A percentile compares a stretch with the other conserved stretches of the same genome.
Evolutionary conservation across 2,888 invertebrate species (phyloP).

Genomic region (Gnatocerus cornutus): DNA sequence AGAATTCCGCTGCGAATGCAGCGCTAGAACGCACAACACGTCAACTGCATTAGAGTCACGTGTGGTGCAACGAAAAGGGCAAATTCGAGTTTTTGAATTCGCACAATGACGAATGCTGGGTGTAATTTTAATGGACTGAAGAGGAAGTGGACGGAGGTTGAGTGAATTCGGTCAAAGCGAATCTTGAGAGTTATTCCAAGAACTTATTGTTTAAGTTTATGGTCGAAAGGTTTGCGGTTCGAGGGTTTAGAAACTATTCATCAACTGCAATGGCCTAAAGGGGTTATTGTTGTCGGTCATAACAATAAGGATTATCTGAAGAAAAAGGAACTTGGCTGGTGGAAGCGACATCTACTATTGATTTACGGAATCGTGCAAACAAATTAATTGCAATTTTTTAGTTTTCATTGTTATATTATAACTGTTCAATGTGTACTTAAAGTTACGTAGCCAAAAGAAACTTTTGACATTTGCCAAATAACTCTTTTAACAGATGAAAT

Average conservation of each 20-base stretch:
- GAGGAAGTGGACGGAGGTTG: conserved; percentile 12
- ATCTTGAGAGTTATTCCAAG: conserved; percentile 21
- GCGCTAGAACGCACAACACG: conserved; percentile 55
- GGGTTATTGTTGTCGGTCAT: conserved; percentile 15
- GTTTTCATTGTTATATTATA: too few species aligned
- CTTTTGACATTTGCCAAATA: too few species aligned
- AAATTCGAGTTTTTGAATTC: conserved; percentile 10
- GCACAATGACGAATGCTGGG: conserved; percentile 18
- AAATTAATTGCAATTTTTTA: too few species aligned
- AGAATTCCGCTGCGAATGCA: conserved; percentile 52
- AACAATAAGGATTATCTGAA: conserved; percentile 1
- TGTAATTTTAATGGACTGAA: conserved; percentile 24
- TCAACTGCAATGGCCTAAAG: conserved; percentile 15
- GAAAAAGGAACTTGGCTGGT: neutral
- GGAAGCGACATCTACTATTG: too few species aligned
- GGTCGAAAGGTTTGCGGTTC: conserved; percentile 19
- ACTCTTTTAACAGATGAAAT: too few species aligned
- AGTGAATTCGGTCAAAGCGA: conserved; percentile 30
- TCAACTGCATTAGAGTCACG: conserved; percentile 57
- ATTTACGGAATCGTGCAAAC: too few species aligned
- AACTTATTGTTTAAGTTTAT: conserved; percentile 44
- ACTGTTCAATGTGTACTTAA: too few species aligned
- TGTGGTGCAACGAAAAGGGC: conserved; percentile 42
- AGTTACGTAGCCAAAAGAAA: too few species aligned
- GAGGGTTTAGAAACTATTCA: conserved; percentile 28